A percentile compares a stretch with the other conserved stretches of the same genome.
These are phyloP conservation scores for Macroteleia sp. DNA, from an alignment of 2,888 invertebrate species.

Conservation along the genomic window DNA sequence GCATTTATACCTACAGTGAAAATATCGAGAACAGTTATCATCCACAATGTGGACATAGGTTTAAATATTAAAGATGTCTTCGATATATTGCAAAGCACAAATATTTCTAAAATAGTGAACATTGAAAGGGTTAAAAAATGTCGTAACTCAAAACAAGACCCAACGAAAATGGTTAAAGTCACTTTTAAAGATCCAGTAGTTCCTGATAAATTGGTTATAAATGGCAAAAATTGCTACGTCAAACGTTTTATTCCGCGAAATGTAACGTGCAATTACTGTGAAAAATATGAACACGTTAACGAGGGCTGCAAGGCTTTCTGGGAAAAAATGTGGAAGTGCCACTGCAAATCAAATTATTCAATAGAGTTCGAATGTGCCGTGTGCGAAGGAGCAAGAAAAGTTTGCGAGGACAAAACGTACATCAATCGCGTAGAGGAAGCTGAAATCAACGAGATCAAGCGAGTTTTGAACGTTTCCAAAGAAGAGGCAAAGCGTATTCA, in stretches of 20 bases:
- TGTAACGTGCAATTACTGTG: conserved; percentile 10
- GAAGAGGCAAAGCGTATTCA: conserved; percentile 10
- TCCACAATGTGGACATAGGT: conserved; percentile 24
- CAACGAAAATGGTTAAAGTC: conserved; percentile 21
- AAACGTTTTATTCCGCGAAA: conserved; percentile 16
- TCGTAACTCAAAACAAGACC: background rate
- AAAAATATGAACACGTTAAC: conserved; percentile 30
- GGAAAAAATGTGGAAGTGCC: conserved; percentile 41
- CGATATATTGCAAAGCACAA: background rate
- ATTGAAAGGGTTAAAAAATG: conserved; percentile 21
- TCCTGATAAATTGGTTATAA: conserved; percentile 14
- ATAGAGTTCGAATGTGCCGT: conserved; percentile 33
- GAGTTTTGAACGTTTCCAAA: background rate
- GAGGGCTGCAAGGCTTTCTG: conserved; percentile 24
- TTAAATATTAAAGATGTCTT: background rate
- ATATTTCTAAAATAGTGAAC: conserved; percentile 14
- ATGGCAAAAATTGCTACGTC: conserved; percentile 14
- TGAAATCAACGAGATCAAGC: conserved; percentile 15
- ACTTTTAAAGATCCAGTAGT: conserved; percentile 26
- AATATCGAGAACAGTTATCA: conserved; percentile 22
- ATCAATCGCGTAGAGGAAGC: background rate
- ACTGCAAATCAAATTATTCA: conserved; percentile 28
- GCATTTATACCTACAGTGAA: conserved; percentile 34
- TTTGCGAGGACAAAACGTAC: background rate
- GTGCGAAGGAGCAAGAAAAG: conserved; percentile 20